Conservation (phyloP, 1,140 invertebrate genomes). For the Uloborus diversus region DNA sequence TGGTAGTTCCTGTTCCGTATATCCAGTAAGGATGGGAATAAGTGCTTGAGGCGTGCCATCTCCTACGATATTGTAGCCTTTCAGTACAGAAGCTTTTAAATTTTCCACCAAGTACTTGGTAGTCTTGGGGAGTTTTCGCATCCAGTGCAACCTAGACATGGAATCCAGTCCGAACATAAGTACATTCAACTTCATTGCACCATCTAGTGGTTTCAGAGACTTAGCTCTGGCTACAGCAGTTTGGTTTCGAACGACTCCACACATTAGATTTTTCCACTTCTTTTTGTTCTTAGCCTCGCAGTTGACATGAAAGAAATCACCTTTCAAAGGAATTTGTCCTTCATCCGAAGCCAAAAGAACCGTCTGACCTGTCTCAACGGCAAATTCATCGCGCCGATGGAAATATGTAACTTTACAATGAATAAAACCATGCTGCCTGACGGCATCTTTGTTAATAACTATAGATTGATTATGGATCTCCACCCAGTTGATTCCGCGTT, state of each 20-base stretch:
- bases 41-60: conserved; percentile 94
- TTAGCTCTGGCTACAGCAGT: conserved; percentile 65
- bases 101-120: conserved; percentile 78
- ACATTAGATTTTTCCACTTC: conserved; percentile 72
- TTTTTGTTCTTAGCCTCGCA: conserved; percentile 69
- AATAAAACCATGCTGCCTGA: conserved; percentile 27
- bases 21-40: conserved; percentile 86
- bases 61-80: conserved; percentile 91
- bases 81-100: conserved; percentile 75
- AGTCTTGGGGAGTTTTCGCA: conserved; percentile 83
- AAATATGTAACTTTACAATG: conserved; percentile 48
- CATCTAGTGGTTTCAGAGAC: conserved; percentile 69
- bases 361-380: background rate
- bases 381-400: conserved; percentile 30
- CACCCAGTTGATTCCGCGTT: conserved; percentile 38
- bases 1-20: conserved; percentile 87
- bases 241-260: conserved; percentile 70
- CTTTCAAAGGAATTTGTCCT: conserved; percentile 57
- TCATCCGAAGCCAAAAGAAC: background rate
- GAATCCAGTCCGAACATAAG: conserved; percentile 93
- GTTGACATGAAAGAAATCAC: conserved; percentile 74
- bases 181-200: conserved; percentile 75
- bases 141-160: conserved; percentile 84
- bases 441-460: background rate
- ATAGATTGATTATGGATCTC: background rate